Evolutionary conservation across 2,113 vertebrate species (phyloP).

Genomic region (Ameiurus melas): DNA sequence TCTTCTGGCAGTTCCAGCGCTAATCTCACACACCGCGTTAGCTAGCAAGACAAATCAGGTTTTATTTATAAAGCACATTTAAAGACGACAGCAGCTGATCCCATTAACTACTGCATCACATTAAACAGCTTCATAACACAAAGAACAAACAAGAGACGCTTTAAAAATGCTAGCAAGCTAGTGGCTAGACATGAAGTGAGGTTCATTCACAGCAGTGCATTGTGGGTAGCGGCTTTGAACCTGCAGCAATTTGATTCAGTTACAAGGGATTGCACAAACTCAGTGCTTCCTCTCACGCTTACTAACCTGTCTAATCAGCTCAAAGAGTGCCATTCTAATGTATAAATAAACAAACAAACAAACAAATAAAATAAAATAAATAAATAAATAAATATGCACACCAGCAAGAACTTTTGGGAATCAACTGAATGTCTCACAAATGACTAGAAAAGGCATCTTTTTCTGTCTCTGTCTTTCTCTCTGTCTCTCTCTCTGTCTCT

Average conservation of each 20-base stretch:
- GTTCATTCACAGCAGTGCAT: not conserved
- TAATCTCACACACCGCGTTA: not conserved
- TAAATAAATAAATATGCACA: not conserved
- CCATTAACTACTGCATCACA: too few species aligned
- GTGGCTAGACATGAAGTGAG: not conserved
- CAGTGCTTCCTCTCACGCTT: not conserved
- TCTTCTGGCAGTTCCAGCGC: not conserved
- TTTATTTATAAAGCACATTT: too few species aligned
- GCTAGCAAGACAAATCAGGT: not conserved
- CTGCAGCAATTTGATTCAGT: too few species aligned
- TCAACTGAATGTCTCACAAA: not conserved
- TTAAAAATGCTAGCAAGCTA: not conserved
- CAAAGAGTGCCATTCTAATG: not conserved
- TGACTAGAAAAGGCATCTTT: not conserved
- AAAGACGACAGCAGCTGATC: too few species aligned
- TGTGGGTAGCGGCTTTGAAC: not conserved
- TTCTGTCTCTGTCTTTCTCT: too few species aligned
- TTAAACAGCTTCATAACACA: too few species aligned
- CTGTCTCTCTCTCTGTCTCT: not conserved
- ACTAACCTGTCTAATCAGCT: not conserved
- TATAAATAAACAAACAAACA: too few species aligned
- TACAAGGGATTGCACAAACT: not conserved
- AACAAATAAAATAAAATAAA: too few species aligned
- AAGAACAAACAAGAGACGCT: too few species aligned
- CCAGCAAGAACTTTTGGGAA: not conserved